Evolutionary conservation across 2,888 invertebrate genomes (phyloP).

Genomic region (Megalurothrips usitatus): DNA sequence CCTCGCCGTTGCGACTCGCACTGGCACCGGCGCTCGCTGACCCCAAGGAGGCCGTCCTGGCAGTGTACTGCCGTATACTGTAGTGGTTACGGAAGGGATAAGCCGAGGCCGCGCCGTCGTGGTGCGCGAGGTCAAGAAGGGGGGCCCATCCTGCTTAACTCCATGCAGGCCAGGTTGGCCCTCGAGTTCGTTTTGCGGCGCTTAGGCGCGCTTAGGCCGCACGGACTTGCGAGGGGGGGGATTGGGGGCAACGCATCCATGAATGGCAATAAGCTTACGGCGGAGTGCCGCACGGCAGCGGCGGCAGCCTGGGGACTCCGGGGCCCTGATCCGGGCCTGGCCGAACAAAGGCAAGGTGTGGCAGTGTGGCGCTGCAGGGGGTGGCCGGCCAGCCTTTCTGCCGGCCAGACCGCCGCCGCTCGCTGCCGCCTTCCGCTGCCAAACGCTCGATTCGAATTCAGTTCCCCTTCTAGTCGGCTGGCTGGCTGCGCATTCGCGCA

Average conservation of each 20-base stretch:
- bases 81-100: neutral
- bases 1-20: too few relatives aligned
- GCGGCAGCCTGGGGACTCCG: too few relatives aligned
- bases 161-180: too few relatives aligned
- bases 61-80: neutral
- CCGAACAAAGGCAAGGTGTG: conserved; percentile 13
- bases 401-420: neutral
- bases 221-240: neutral
- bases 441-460: neutral
- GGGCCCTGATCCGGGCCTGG: neutral
- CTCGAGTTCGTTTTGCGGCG: too few relatives aligned
- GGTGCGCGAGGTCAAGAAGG: neutral
- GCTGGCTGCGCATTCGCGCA: too few relatives aligned
- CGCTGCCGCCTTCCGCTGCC: neutral
- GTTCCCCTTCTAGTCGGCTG: too few relatives aligned
- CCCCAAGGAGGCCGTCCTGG: too few relatives aligned
- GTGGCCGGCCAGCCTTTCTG: neutral
- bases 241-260: neutral
- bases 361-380: conserved; percentile 1
- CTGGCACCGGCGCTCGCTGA: too few relatives aligned
- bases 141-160: neutral
- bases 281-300: too few relatives aligned
- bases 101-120: neutral
- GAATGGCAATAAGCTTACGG: conserved; percentile 14
- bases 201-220: neutral